Base-by-base conservation (phyloP, 1,140 invertebrate genomes). In the Heliconius nattereri region DNA sequence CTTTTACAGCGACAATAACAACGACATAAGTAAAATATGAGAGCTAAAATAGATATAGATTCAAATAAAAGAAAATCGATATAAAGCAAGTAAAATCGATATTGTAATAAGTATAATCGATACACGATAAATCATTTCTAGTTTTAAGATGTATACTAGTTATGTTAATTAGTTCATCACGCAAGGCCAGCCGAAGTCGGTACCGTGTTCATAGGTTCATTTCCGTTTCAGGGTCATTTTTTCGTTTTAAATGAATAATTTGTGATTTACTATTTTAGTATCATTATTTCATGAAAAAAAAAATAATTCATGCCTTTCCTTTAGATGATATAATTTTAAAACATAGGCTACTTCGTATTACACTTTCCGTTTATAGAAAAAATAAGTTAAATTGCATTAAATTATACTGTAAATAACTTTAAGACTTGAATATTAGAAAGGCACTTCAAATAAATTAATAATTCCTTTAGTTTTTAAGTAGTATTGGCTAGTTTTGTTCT, bases 181-280 rank as follows among this genome's bases (percentile, higher is more conserved):
- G 0, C 3, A 29, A 29, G 5, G 26, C 5, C 26, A 23, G 26
- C 13, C 60, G 23, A 23, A 29, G 26, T 66, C 26, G 60, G 20
- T 66, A 66, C 26, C 60, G 60, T 66, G 60, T 66, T 66, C 60
- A 66, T 66, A 16, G 60, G 26, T 66, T 66, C 13, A 66, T 66
- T 66, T 66, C 60, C 29, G 2, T 66, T 23, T 13, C n/a, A n/a
- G n/a, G 13, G 26, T 66, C 11, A 23, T 66, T 29, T 7, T 57
- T 57, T 45, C n/a, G 11, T 54, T 16, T 54, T 54, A 54, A 54
- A 54, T 54, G 6, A 54, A 54, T 54, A 16, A 54, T 3, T 54
- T 54, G 52, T 54, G 52, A 20, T 20, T 54, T 54, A 54, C 2
- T 1, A 60, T 60, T 60, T 60, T 60, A 60, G 7, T 60, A 9